Conservation (phyloP, 2,797 vertebrate genomes). For the Periparus ater region DNA sequence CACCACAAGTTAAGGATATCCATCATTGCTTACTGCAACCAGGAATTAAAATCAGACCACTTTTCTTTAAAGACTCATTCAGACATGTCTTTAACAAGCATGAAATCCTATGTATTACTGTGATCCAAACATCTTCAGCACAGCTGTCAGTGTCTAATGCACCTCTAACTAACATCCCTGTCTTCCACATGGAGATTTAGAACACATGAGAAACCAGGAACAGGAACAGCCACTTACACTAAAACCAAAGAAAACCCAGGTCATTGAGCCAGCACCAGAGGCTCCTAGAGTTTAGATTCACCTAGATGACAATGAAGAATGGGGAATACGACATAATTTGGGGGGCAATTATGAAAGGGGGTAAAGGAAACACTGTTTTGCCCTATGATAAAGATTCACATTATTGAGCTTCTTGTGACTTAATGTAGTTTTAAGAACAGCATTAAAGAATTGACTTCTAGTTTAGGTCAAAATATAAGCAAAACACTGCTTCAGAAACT, state of each 20-base stretch:
- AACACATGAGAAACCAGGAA: not conserved
- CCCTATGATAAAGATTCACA: not conserved
- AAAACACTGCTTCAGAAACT: not conserved
- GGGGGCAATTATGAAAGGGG: not conserved
- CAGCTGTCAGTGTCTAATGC: not conserved
- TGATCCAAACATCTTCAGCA: not conserved
- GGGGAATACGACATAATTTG: not conserved
- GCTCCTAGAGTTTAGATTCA: not conserved
- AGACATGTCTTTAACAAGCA: not conserved
- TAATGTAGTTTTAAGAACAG: not conserved
- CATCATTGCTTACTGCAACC: constrained; percentile 8
- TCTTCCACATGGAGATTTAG: not conserved
- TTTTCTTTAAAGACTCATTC: constrained; percentile 2
- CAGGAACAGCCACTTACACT: not conserved
- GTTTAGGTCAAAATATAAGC: not conserved
- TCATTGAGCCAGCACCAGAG: not conserved
- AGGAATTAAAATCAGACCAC: not conserved
- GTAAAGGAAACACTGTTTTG: not conserved
- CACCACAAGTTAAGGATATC: constrained; percentile 11
- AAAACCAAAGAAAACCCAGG: not conserved
- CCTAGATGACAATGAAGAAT: not conserved
- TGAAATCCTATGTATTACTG: not conserved
- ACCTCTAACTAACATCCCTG: not conserved
- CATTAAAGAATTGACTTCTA: not conserved
- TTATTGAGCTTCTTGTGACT: constrained; percentile 16